Percentiles rank a stretch among this genome's conserved stretches.
phyloP scores from a whole-genome alignment of 92 coral and sea anemone species.

The Epizoanthus ramosus region DNA sequence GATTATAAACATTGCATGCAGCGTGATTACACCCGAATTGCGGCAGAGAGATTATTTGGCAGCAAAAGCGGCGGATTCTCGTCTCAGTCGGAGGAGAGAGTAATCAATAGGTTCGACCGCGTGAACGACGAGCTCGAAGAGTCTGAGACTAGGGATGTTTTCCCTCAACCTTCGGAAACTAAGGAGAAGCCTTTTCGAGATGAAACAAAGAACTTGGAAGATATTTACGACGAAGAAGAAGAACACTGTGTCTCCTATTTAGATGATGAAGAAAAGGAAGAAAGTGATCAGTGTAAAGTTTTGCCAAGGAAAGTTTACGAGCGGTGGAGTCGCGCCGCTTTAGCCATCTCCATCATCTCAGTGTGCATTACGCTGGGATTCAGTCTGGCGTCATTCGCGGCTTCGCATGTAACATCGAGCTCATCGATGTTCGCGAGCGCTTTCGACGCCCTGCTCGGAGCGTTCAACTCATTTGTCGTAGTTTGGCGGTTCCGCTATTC shows the following conservation, averaged over 20 bases:
- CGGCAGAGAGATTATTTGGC: neutral
- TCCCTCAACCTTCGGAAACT: constrained; percentile 19
- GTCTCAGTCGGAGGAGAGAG: neutral
- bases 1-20: neutral
- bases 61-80: neutral
- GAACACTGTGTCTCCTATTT: constrained; percentile 45
- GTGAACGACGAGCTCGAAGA: neutral
- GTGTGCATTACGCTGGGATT: constrained; percentile 49
- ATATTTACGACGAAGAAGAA: constrained; percentile 6
- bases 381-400: constrained; percentile 72
- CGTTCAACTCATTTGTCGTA: constrained; percentile 70
- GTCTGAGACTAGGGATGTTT: neutral
- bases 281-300: constrained; percentile 2
- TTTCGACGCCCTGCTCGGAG: constrained; percentile 78
- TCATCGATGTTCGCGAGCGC: constrained; percentile 88
- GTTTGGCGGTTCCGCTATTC: constrained; percentile 87
- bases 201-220: constrained; percentile 35
- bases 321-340: constrained; percentile 74
- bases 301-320: constrained; percentile 61
- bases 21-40: neutral
- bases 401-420: constrained; percentile 70
- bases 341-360: constrained; percentile 58
- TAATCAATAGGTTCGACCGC: neutral
- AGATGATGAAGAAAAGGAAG: constrained; percentile 46
- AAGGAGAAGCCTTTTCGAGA: neutral